Conservation (phyloP, 1,140 invertebrate species). For the Papilio machaon region DNA sequence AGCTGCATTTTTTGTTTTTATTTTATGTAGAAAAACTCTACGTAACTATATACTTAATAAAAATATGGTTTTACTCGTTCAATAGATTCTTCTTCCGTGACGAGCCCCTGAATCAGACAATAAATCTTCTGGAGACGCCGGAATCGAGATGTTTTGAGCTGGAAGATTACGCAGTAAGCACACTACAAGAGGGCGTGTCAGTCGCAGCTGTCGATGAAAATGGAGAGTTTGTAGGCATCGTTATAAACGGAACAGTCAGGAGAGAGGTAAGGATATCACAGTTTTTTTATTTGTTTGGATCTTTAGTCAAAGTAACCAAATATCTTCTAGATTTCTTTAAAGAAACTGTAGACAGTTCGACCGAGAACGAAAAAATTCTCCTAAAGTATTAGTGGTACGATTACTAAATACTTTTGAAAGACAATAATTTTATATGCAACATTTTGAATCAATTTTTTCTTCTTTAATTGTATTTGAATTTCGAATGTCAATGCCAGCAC, state of each 20-base stretch:
- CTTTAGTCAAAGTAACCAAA: background rate
- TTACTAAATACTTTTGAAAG: too few relatives aligned
- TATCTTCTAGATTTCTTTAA: too few relatives aligned
- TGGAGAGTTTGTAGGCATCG: slow-evolving; percentile 84
- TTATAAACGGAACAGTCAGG: slow-evolving; percentile 66
- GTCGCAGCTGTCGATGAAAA: slow-evolving; percentile 84
- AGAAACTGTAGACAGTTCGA: too few relatives aligned
- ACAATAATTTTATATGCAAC: too few relatives aligned
- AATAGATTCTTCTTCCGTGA: slow-evolving; percentile 86
- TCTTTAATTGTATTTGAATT: too few relatives aligned
- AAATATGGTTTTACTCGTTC: background rate
- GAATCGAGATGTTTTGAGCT: slow-evolving; percentile 85
- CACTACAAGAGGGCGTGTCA: slow-evolving; percentile 83
- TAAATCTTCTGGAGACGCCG: slow-evolving; percentile 84
- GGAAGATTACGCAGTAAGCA: slow-evolving; percentile 84
- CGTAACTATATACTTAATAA: background rate
- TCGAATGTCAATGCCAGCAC: too few relatives aligned
- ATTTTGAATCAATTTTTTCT: too few relatives aligned
- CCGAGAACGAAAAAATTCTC: too few relatives aligned
- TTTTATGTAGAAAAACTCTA: background rate
- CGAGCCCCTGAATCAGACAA: slow-evolving; percentile 86
- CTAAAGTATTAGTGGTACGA: too few relatives aligned
- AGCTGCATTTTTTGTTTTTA: too few relatives aligned
- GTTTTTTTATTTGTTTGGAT: background rate
- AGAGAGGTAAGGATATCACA: slow-evolving; percentile 58